phyloP scores from a whole-genome alignment of 2,888 invertebrate species.

The Netelia melanura region DNA sequence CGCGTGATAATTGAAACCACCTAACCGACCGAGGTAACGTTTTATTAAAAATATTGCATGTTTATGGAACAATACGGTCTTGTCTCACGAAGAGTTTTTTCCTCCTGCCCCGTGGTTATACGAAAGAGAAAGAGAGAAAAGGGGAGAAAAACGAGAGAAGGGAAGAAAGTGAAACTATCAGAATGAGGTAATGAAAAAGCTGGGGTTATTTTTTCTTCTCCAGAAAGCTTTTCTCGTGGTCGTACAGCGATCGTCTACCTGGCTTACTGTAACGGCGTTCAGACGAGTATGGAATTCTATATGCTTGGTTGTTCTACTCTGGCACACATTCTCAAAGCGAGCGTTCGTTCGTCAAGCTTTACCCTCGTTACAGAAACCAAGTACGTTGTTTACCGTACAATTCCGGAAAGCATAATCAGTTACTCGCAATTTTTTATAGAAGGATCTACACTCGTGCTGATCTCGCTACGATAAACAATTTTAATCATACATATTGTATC shows the following conservation, averaged over 20 bases:
- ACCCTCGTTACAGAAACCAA: constrained; percentile 21
- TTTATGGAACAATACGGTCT: constrained; percentile 6
- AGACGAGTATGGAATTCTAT: constrained; percentile 13
- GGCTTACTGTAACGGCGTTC: neutral
- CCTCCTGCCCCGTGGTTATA: neutral
- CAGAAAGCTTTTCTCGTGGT: constrained; percentile 5
- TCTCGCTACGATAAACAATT: neutral
- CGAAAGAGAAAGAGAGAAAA: neutral
- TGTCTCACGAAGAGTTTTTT: neutral
- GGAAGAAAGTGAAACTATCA: constrained; percentile 22
- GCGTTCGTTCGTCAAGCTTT: neutral
- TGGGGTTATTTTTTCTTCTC: constrained; percentile 47
- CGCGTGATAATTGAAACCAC: neutral
- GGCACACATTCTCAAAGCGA: neutral
- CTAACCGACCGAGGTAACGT: neutral
- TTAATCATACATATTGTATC: neutral
- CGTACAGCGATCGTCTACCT: neutral
- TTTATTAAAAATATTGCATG: constrained; percentile 13
- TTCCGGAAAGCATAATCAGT: neutral
- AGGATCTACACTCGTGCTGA: too few relatives aligned
- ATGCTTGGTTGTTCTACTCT: constrained; percentile 23
- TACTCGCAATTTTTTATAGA: neutral
- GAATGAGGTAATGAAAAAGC: constrained; percentile 54
- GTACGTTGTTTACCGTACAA: constrained; percentile 5
- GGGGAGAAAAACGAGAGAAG: constrained; percentile 3